Evolutionary conservation across 2,888 invertebrate genomes (phyloP), one percentile per base, ranked within the genome.

Genomic region (Itoplectis maculator): DNA sequence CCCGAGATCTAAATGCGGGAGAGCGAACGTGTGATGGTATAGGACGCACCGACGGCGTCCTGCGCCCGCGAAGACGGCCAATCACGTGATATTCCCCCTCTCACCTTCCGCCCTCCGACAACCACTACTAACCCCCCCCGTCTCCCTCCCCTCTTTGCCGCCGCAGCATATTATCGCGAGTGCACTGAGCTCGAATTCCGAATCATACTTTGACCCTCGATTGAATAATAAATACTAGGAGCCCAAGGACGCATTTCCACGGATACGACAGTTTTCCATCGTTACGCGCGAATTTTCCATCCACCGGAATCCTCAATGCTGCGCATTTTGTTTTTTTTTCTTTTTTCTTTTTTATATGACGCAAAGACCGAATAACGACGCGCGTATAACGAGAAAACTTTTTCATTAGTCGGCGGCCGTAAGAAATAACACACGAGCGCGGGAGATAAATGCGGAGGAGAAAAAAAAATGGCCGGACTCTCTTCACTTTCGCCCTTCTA

Each of bases 1-100:
- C n/a, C 29, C 47, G 73, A 70, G 65, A 75, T 75, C 56, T 37
- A 70, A 82, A 79, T 63, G 78, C 78, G 69, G 63, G 29, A 11
- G 29, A 11, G 51, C 35, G 29, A 59, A 47, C 15, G 23, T n/a
- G n/a, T n/a, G n/a, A n/a, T n/a, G n/a, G n/a, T n/a, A n/a, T n/a
- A n/a, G n/a, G n/a, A n/a, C n/a, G 70, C 40, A 66, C 40, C 29
- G 6, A 54, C 29, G 29, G 45, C 20, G 45, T 65, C 65, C 65
- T 40, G 61, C 37, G 37, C 37, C 61, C 61, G 61, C 37, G n/a
- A n/a, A 37, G 37, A 61, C 54, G 61, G 18, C 35, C 15, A n/a
- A 18, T 61, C 61, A 40, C 61, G 37, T 61, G 61, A 61, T 37
- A 37, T n/a, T 5, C 47, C 47, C 47, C 47, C 47, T n/a, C 47